Percentiles rank a stretch among this genome's conserved stretches.
phyloP scores from a whole-genome alignment of 2,797 vertebrate genomes.

The Pseudochirops corinnae region DNA sequence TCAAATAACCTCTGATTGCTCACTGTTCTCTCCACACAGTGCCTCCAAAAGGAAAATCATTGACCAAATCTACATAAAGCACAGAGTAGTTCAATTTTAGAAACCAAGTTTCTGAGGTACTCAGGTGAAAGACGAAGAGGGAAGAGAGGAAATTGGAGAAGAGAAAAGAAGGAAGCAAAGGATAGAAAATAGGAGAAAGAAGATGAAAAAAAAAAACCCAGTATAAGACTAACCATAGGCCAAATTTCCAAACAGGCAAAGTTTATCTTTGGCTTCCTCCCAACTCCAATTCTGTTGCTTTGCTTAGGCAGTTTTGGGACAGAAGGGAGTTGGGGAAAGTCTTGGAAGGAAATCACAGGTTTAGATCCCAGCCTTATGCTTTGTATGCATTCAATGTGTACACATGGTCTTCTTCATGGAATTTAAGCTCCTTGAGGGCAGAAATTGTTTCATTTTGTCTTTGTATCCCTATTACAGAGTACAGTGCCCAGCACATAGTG shows the following conservation, averaged over 20 bases:
- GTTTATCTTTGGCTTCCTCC: neutral
- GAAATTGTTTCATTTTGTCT: neutral
- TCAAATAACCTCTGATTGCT: neutral
- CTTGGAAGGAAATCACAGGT: neutral
- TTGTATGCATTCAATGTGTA: neutral
- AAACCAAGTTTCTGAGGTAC: neutral
- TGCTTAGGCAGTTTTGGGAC: neutral
- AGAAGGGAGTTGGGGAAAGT: neutral
- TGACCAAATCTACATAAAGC: neutral
- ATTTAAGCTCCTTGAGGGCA: neutral
- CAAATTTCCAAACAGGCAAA: neutral
- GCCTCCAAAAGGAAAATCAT: neutral
- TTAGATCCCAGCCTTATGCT: neutral
- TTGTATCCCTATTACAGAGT: neutral
- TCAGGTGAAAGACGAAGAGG: neutral
- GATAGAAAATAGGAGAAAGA: neutral
- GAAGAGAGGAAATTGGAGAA: neutral
- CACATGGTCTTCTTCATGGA: neutral
- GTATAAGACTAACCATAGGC: neutral
- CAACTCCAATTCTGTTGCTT: neutral
- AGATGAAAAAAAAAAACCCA: neutral
- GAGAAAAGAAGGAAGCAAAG: neutral
- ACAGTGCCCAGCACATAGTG: neutral
- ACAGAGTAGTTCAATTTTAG: neutral
- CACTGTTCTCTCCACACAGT: neutral